A percentile compares a stretch with the other conserved stretches of the same genome.
phyloP scores from a whole-genome alignment of 2,888 invertebrate genomes.

The Amorpha juglandis region DNA sequence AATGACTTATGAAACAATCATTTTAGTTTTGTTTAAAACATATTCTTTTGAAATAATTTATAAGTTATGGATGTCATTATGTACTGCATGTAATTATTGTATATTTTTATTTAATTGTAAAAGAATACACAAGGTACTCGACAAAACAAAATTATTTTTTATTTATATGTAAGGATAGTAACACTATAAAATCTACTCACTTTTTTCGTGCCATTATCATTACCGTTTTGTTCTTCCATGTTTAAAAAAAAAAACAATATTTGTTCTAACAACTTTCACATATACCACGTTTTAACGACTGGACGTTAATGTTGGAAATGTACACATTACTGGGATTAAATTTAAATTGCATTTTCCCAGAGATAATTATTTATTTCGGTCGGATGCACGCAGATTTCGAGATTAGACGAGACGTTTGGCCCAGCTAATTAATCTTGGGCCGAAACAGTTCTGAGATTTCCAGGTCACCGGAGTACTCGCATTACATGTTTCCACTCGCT shows the following conservation, averaged over 20 bases:
- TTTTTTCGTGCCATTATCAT: slow-evolving; percentile 49
- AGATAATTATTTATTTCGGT: slow-evolving; percentile 76
- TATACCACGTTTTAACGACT: slow-evolving; percentile 59
- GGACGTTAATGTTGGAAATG: slow-evolving; percentile 56
- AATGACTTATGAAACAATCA: no score
- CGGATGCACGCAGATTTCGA: slow-evolving; percentile 72
- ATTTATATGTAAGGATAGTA: no score
- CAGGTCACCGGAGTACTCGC: slow-evolving; percentile 65
- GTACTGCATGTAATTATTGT: no score
- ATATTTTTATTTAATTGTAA: no score
- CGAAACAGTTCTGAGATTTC: slow-evolving; percentile 66
- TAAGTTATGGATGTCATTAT: no score
- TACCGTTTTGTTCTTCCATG: slow-evolving; percentile 56
- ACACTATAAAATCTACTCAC: slow-evolving; percentile 46
- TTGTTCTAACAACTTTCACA: slow-evolving; percentile 41
- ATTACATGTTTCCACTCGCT: slow-evolving; percentile 55
- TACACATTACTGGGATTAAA: slow-evolving; percentile 67
- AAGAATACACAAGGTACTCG: no score
- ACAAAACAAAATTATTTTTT: no score
- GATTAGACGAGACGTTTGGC: slow-evolving; percentile 73
- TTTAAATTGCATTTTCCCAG: slow-evolving; percentile 70
- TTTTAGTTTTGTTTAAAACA: no score
- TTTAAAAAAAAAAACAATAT: slow-evolving; percentile 26
- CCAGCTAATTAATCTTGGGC: slow-evolving; percentile 76
- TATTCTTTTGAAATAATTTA: no score